These are phyloP conservation scores for Nanorana parkeri DNA, from an alignment of 2,113 vertebrate genomes.

Conservation along the genomic window DNA sequence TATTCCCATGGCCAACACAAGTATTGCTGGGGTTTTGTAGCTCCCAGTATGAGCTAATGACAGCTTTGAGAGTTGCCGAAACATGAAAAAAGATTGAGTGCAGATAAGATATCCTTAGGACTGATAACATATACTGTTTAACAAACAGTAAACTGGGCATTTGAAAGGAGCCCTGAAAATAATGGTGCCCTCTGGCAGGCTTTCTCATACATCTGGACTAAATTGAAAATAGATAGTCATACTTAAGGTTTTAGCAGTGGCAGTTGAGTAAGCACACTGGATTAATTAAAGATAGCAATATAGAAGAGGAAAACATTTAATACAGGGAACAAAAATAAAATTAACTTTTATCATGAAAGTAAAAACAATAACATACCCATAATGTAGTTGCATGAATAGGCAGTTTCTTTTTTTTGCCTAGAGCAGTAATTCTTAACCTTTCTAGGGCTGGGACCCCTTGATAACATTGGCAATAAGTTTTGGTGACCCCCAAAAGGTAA, in stretches of 20 bases:
- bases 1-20: neutral
- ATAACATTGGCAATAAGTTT: no score
- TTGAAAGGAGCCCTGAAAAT: neutral
- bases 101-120: slow-evolving; percentile 1
- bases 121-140: slow-evolving; percentile 7
- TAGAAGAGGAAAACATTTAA: no score
- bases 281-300: slow-evolving; percentile 4
- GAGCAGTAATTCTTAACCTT: no score
- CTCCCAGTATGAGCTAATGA: slow-evolving; percentile 13
- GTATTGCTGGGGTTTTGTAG: slow-evolving; percentile 1
- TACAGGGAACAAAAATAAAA: no score
- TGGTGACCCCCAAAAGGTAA: no score
- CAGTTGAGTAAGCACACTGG: slow-evolving; percentile 19
- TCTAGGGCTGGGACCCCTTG: no score
- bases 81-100: slow-evolving; percentile 6
- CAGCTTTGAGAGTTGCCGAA: slow-evolving; percentile 10
- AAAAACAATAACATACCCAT: no score
- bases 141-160: slow-evolving; percentile 17
- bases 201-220: slow-evolving; percentile 32
- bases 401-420: no score
- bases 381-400: no score
- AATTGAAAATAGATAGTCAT: slow-evolving; percentile 3
- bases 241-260: neutral
- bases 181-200: slow-evolving; percentile 30
- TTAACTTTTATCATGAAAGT: no score